Base-by-base conservation (phyloP, 2,797 vertebrate species). In the Hippopotamyrus pictus region DNA sequence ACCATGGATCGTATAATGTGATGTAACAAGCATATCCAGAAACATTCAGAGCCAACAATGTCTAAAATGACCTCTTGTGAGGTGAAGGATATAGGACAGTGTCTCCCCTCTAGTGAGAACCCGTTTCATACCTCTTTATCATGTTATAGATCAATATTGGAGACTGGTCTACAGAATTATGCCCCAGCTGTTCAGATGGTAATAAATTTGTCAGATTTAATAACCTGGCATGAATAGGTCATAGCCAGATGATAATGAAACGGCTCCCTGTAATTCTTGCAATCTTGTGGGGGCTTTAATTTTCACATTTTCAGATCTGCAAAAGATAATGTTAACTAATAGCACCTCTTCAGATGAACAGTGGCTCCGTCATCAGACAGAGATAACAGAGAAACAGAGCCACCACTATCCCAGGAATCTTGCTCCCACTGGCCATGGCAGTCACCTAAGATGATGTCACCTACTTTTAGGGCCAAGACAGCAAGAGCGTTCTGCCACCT, bases 21-120 rank as follows among this genome's bases (percentile, higher is more conserved):
- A 89, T 53, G 37, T 89, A 59, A 84, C 69, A 79, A 83, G 62
- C 19, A 2, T 57, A 79, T 62, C 25, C 82, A 89, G 41, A 89
- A 85, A 90, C 53, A 90, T 88, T 90, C 88, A 90, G 84, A 90
- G 89, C 89, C 90, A 91, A 87, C 17, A 89, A 89, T 79, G 89
- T 91, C 44, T 62, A 76, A 59, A 76, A 48, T 50, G 41, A 29
- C 85, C 88, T 73, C 87, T 59, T 88, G 41, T 54, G 51, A 9
- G 83, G 29, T 79, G 53, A 37, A 11, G 76, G 46, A 92, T 89
- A 90, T 90, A 92, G 83, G 86, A 76, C 90, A 90, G 14, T 46
- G 89, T 88, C 76, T 83, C 51, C 90, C 82, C 90, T 90, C 88
- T 50, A 88, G 79, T 87, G 65, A 89, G 84, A 17, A 41, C 82